These are phyloP conservation scores for Heliconius charithonia DNA, from an alignment of 2,888 invertebrate genomes.

Conservation along the genomic window DNA sequence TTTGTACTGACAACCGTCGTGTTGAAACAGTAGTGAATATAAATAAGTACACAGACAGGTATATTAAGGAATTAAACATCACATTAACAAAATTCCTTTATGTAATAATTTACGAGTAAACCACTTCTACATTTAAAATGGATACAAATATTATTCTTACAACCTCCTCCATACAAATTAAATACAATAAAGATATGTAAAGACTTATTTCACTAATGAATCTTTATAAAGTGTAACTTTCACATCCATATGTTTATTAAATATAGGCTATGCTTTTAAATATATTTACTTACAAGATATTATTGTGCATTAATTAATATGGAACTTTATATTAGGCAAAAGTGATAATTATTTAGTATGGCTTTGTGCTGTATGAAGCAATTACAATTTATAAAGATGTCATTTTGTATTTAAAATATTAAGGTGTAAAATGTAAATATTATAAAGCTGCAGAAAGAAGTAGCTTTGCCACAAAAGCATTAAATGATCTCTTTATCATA, in stretches of 20 bases:
- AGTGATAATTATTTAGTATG: not conserved
- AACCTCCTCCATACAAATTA: not conserved
- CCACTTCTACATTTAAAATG: conserved; percentile 5
- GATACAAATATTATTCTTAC: conserved; percentile 22
- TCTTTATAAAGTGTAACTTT: conserved; percentile 24
- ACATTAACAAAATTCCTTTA: conserved; percentile 28
- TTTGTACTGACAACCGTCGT: conserved; percentile 52
- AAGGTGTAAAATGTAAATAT: not conserved
- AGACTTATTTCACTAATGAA: not conserved
- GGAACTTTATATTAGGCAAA: not conserved
- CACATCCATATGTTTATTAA: not conserved
- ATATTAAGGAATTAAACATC: conserved; percentile 29
- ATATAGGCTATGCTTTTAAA: conserved; percentile 4
- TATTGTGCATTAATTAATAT: not conserved
- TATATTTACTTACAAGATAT: conserved; percentile 7
- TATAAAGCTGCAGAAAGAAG: not conserved
- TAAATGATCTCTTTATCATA: not conserved
- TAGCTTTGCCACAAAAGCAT: not conserved
- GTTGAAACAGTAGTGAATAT: conserved; percentile 54
- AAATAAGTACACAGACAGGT: conserved; percentile 33
- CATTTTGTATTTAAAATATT: conserved; percentile 1
- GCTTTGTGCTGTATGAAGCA: conserved; percentile 25
- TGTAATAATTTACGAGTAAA: conserved; percentile 27
- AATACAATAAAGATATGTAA: conserved; percentile 20
- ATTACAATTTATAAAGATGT: conserved; percentile 23